Conservation (phyloP, 2,797 vertebrate genomes). For the Antennarius maculatus region DNA sequence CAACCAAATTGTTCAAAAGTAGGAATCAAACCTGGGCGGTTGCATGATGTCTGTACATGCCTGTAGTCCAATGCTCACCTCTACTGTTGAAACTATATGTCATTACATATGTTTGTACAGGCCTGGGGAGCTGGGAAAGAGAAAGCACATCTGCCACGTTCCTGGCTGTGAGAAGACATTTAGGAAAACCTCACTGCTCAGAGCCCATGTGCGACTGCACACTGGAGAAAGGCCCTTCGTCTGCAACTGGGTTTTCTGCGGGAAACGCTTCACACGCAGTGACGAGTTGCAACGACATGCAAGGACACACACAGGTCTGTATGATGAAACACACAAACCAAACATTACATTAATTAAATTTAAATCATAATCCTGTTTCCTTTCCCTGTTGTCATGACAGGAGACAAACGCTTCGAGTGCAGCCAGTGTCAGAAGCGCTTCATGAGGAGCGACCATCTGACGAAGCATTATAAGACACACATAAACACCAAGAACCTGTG, state of each 20-base stretch:
- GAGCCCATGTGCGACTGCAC: slow-evolving; percentile 94
- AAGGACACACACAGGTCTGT: slow-evolving; percentile 93
- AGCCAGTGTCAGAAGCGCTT: slow-evolving; percentile 98
- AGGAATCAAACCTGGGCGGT: too few species aligned
- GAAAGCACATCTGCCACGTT: slow-evolving; percentile 97
- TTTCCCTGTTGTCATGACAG: slow-evolving; percentile 69
- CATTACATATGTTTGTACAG: slow-evolving; percentile 64
- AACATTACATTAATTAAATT: background rate
- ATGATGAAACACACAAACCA: background rate
- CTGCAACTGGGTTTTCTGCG: slow-evolving; percentile 97
- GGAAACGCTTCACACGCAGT: slow-evolving; percentile 95
- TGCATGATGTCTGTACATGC: too few species aligned
- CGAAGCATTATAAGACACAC: slow-evolving; percentile 99
- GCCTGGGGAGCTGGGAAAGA: slow-evolving; percentile 92
- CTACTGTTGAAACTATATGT: too few species aligned
- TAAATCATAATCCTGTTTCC: background rate
- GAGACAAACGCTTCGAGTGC: slow-evolving; percentile 97
- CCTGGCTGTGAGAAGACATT: slow-evolving; percentile 95
- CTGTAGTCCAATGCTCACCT: too few species aligned
- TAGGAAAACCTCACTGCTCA: slow-evolving; percentile 93
- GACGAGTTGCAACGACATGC: slow-evolving; percentile 96
- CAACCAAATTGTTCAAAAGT: too few species aligned
- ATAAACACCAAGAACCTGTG: slow-evolving; percentile 98
- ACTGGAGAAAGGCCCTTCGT: slow-evolving; percentile 95
- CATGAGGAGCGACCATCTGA: slow-evolving; percentile 98